Conservation (phyloP, 2,113 vertebrate genomes). For the Platycercus adscitus region DNA sequence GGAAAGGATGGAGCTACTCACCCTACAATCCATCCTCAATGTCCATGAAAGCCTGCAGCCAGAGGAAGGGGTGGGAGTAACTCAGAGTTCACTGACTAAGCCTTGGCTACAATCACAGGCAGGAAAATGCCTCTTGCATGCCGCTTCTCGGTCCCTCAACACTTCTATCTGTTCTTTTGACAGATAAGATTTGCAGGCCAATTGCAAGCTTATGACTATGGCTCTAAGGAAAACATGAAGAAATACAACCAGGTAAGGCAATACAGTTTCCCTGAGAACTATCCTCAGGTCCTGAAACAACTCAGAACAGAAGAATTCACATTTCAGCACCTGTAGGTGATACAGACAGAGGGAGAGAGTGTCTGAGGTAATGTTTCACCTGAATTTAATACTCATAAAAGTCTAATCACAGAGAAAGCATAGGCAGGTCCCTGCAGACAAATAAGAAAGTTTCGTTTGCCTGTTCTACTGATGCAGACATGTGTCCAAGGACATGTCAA, state of each 20-base stretch:
- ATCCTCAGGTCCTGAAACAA: neutral
- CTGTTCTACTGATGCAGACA: neutral
- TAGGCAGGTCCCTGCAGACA: neutral
- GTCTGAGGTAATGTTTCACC: neutral
- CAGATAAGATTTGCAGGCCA: neutral
- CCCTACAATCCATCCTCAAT: neutral
- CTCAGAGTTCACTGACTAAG: neutral
- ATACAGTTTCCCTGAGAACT: neutral
- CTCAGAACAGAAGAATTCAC: neutral
- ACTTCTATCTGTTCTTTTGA: neutral
- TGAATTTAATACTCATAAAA: neutral
- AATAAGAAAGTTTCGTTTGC: neutral
- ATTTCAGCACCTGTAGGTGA: neutral
- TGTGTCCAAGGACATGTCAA: neutral
- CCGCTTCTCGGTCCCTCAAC: neutral
- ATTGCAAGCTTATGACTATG: constrained; percentile 36
- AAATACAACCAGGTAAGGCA: constrained; percentile 50
- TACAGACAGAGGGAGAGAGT: neutral
- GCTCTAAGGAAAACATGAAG: constrained; percentile 37
- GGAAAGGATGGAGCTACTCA: neutral
- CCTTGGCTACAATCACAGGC: neutral
- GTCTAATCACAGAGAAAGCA: neutral
- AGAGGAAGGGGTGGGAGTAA: neutral
- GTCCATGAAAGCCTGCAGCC: neutral
- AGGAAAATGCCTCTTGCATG: neutral